These are phyloP conservation scores for Nesospiza acunhae DNA, from an alignment of 2,113 vertebrate species.

Conservation along the genomic window DNA sequence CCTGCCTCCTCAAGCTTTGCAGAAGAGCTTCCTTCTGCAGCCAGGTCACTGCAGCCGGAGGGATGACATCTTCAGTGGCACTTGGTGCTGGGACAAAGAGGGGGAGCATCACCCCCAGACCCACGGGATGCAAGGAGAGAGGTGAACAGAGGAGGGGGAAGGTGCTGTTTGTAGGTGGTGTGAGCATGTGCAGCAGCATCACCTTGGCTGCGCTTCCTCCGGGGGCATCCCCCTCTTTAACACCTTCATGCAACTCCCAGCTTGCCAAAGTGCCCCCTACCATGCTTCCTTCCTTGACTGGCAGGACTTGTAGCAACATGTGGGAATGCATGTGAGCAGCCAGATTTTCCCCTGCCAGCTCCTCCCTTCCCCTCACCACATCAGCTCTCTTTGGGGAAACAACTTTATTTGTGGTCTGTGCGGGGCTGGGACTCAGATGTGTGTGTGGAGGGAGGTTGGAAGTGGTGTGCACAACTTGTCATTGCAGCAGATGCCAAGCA, in stretches of 20 bases:
- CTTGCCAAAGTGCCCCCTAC: neutral
- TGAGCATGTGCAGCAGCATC: rapidly evolving
- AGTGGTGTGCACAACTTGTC: neutral
- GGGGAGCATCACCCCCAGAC: rapidly evolving
- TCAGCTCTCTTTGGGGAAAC: neutral
- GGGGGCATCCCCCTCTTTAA: neutral
- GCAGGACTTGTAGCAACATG: neutral
- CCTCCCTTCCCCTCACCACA: neutral
- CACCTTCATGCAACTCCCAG: neutral
- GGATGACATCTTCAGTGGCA: rapidly evolving
- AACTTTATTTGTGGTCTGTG: neutral
- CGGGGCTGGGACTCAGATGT: neutral
- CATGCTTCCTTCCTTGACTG: neutral
- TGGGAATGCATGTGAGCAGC: neutral
- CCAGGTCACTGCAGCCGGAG: rapidly evolving
- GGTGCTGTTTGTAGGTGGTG: rapidly evolving
- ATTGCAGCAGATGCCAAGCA: conserved; percentile 34
- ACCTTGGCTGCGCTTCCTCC: neutral
- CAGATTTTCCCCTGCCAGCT: neutral
- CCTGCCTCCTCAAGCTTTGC: neutral
- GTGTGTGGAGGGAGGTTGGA: neutral
- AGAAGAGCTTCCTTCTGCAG: neutral
- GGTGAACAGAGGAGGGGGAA: neutral
- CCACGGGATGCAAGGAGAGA: rapidly evolving
- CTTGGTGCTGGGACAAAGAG: rapidly evolving